Conservation (phyloP, 2,797 vertebrate species). For the Anniella stebbinsi region DNA sequence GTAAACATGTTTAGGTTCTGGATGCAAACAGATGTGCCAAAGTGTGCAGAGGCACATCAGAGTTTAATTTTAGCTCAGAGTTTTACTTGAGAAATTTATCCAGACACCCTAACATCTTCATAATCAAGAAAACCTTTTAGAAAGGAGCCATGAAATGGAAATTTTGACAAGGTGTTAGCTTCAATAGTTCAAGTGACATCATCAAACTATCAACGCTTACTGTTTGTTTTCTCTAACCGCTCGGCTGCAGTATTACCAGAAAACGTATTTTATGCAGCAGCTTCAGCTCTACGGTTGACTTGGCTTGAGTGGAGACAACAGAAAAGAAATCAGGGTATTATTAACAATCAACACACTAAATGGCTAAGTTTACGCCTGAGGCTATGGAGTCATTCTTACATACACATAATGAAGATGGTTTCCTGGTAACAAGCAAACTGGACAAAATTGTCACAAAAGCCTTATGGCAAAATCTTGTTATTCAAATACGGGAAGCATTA, state of each 20-base stretch:
- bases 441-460: background rate
- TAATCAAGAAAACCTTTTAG: background rate
- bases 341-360: background rate
- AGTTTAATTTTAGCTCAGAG: background rate
- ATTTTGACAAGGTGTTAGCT: background rate
- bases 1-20: background rate
- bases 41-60: too few relatives aligned
- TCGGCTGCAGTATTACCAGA: background rate
- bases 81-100: background rate
- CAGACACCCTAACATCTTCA: background rate
- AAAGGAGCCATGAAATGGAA: conserved; percentile 19
- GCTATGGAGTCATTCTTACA: background rate
- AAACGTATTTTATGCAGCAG: conserved; percentile 1
- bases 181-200: background rate
- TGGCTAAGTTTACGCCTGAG: conserved; percentile 21
- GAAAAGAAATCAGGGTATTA: conserved; percentile 32
- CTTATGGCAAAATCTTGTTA: conserved; percentile 25
- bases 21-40: background rate
- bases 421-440: conserved; percentile 20
- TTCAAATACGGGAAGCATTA: conserved; percentile 8
- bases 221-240: background rate
- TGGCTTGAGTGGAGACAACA: conserved; percentile 36
- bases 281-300: conserved; percentile 21
- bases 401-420: background rate
- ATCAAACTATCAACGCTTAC: background rate